Base-by-base conservation (phyloP, 2,888 invertebrate genomes). In the Exocentrus adspersus region DNA sequence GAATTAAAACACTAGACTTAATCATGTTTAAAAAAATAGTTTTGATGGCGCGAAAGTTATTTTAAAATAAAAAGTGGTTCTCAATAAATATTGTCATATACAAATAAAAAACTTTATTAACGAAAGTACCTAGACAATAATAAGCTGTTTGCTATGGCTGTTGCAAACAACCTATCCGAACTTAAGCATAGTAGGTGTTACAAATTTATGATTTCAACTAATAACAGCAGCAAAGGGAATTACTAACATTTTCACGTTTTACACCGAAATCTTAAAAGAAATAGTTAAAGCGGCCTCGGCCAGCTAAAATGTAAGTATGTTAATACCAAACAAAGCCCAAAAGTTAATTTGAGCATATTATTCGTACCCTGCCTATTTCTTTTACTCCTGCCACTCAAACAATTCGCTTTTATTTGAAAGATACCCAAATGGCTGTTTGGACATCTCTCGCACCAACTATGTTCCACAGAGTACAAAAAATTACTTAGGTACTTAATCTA, bases 341-440 rank as follows among this genome's bases (percentile, higher is more conserved):
- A n/a, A n/a, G n/a, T n/a, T n/a, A n/a, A n/a, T n/a, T n/a, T n/a
- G n/a, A n/a, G n/a, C n/a, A n/a, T n/a, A n/a, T n/a, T n/a, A n/a
- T n/a, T n/a, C n/a, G n/a, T n/a, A n/a, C n/a, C n/a, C n/a, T n/a
- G n/a, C n/a, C n/a, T n/a, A n/a, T n/a, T n/a, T n/a, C n/a, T 24
- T 24, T 24, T 24, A 5, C 3, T 24, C 24, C n/a, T n/a, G 7
- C 4, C 24, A 24, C 3, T 24, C 3, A 3, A 24, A 5, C 24
- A 7, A 24, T 24, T 24, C 3, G 3, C 7, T 24, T 24, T 7
- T 24, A 24, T 7, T 60, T 71, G 61, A 72, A 76, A 77, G 74
- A 73, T 68, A 72, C 72, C 74, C 78, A 80, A 78, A 78, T 81
- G 81, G 81, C 81, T 81, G 81, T 67, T 77, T 80, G 78, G 72